Evolutionary conservation across 1,140 invertebrate species (phyloP).

Genomic region (Sycophila sp.): DNA sequence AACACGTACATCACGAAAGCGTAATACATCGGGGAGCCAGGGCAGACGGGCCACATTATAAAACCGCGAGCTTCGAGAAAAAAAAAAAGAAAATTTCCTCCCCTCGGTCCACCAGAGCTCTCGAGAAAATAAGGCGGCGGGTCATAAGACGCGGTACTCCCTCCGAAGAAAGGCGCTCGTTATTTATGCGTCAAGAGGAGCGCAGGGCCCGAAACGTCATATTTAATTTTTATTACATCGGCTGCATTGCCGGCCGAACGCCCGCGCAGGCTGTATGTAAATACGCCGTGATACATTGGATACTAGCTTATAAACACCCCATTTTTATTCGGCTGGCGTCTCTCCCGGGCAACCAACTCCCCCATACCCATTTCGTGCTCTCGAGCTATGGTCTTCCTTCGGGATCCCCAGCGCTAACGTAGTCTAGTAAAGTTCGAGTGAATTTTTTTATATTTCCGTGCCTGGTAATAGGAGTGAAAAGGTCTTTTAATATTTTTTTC

Average conservation of each 20-base stretch:
- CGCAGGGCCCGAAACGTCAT: conserved; percentile 55
- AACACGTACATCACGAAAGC: too few species aligned
- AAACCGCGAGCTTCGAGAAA: neutral
- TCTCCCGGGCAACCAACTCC: conserved; percentile 36
- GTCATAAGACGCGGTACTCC: conserved; percentile 25
- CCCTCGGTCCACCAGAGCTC: neutral
- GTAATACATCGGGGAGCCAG: too few species aligned
- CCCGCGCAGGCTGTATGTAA: conserved; percentile 62
- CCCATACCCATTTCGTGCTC: conserved; percentile 20
- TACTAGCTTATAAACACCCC: conserved; percentile 68
- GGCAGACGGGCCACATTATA: too few species aligned
- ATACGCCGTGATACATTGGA: conserved; percentile 67
- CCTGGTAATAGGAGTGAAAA: too few species aligned
- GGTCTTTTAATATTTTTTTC: neutral
- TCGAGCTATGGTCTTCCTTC: conserved; percentile 28
- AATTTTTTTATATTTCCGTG: too few species aligned
- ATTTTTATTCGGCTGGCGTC: conserved; percentile 66
- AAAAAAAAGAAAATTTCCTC: neutral
- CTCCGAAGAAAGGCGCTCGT: conserved; percentile 47
- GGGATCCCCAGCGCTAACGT: too few species aligned
- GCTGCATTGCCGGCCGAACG: conserved; percentile 44
- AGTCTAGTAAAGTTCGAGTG: too few species aligned
- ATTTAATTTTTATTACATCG: conserved; percentile 68
- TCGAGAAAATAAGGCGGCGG: conserved; percentile 18
- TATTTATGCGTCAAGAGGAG: conserved; percentile 50